Evolutionary conservation across 2,113 vertebrate genomes (phyloP), one percentile per base, ranked within the genome.

Genomic region (Forbesichthys agassizii): DNA sequence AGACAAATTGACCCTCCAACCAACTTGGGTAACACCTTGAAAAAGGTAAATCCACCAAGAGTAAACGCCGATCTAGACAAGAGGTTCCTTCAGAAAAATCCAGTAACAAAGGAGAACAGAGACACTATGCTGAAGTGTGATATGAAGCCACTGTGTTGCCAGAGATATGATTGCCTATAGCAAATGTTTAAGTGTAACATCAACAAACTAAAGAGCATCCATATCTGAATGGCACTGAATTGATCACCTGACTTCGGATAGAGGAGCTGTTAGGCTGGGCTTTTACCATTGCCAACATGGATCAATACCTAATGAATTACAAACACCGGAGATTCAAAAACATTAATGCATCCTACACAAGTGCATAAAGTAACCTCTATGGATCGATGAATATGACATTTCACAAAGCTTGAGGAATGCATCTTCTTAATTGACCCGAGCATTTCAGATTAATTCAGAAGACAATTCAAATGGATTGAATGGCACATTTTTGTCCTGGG

Each of bases 281-380:
- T 84, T 86, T 87, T 77, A 88, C 61, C 69, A 55, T 82, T 18
- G 64, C 72, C 70, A 80, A 80, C 76, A 69, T 36, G 54, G 65
- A 91, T 92, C 90, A 62, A 92, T 92, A 86, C 66, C 69, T 90
- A 88, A 89, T 91, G 90, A 92, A 92, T 91, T 89, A 77, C 80
- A 84, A 89, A 87, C 71, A 65, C 78, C 54, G 8, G 71, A 75
- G 61, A 84, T 88, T 82, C 73, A 86, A 70, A 86, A 89, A 82
- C 82, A 84, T 81, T 88, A 90, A 91, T 68, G 78, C 81, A 84
- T 86, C 82, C 79, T 82, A 73, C 76, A 89, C 75, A 86, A 87
- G 61, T 82, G 78, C 80, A 86, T 84, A 78, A 88, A 83, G 81
- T 78, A 80, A 81, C 84, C 75, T 77, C 77, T 46, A 10, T n/a